Conservation (phyloP, 2,888 invertebrate genomes). For the Caenorhabditis sulstoni region DNA sequence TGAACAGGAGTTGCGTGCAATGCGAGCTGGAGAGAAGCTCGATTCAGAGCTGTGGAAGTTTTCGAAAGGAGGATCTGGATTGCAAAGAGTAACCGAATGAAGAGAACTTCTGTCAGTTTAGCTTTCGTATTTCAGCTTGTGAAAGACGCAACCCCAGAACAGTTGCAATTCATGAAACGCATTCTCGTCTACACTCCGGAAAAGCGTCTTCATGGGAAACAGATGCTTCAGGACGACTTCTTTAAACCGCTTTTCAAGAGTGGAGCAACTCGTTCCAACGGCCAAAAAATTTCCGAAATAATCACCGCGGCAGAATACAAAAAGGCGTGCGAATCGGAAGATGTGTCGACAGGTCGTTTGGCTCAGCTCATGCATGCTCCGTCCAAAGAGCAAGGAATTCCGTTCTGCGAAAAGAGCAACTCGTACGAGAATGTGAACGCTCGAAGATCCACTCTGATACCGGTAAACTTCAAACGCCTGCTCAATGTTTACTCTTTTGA, state of each 20-base stretch:
- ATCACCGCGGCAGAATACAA: constrained; percentile 60
- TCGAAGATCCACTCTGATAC: neutral
- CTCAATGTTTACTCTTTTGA: neutral
- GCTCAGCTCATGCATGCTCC: neutral
- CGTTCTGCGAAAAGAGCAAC: neutral
- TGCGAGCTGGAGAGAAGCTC: constrained; percentile 44
- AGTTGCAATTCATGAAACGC: constrained; percentile 57
- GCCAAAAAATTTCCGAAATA: constrained; percentile 59
- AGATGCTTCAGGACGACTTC: constrained; percentile 64
- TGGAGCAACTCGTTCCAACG: constrained; percentile 60
- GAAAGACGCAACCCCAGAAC: constrained; percentile 54
- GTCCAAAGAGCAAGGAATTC: neutral
- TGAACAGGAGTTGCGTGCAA: constrained; percentile 43
- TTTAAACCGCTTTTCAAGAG: constrained; percentile 60
- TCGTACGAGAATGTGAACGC: neutral
- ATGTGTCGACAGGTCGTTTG: neutral
- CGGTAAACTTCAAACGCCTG: neutral
- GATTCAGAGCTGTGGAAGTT: constrained; percentile 31
- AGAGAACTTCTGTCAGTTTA: too few species aligned
- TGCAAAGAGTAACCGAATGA: constrained; percentile 41
- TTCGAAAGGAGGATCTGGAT: constrained; percentile 34
- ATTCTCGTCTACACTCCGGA: constrained; percentile 69
- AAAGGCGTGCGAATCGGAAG: constrained; percentile 31
- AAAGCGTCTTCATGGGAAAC: constrained; percentile 62
- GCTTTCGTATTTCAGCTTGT: constrained; percentile 49